Evolutionary conservation across 1,140 invertebrate genomes (phyloP), one percentile per base, ranked within the genome.

Genomic region (Pomacea maculata): DNA sequence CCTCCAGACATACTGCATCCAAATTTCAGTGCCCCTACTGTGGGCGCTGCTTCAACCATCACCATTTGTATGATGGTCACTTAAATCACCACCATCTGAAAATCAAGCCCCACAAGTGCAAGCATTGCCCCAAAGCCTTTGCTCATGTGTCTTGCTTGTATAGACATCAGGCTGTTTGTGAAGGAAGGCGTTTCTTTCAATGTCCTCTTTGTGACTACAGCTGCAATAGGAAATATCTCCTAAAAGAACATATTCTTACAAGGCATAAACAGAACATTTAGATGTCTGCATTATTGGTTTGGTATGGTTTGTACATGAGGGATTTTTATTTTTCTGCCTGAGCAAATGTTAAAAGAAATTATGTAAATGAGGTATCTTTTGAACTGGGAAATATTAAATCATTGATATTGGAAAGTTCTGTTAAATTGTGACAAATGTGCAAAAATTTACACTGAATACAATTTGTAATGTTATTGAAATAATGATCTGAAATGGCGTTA

Each of bases 91-190:
- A 80, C n/a, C 82, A 83, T 64, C 64, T 80, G 17, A 79, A 79
- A 64, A 68, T 80, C 45, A 83, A 83, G 78, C 76, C 82, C 45
- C 80, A 80, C 72, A 75, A 75, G 54, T 83, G 82, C 63, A n/a
- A 15, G 29, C 54, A n/a, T 45, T 83, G 82, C 54, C 19, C 21
- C 11, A 80, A 78, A 70, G 71, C 67, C 57, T 83, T 83, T 75
- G 79, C 75, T 19, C 80, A 83, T 52, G 65, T 78, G 3, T 76
- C 79, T 17, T 80, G 75, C 67, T 67, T 83, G 61, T 80, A 80
- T 61, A 71, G 79, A 21, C 82, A 83, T 78, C 45, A 65, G 25
- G 77, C 77, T 57, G 57, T 78, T 71, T 78, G 77, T 70, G 77
- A 78, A 71, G 77, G 77, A 29, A 78, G 77, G 67, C 65, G 77